Base-by-base conservation (phyloP, 92 coral and sea anemone genomes). In the Umimayanthus chanpuru region DNA sequence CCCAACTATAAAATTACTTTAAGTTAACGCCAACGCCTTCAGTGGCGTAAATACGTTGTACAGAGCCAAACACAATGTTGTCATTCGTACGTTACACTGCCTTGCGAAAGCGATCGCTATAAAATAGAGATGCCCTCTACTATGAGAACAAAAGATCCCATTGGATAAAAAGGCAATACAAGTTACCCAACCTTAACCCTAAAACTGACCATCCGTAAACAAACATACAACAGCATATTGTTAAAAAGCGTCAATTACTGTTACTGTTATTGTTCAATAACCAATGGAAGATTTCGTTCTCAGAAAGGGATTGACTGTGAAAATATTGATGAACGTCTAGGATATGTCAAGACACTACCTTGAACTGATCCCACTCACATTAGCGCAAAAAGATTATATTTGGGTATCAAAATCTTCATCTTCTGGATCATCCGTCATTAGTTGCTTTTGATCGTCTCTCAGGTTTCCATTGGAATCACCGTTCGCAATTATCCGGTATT, bases 391-490 rank as follows among this genome's bases (percentile, higher is more conserved):
- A 25, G 7, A 44, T 44, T 44, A 82, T 25, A 83, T 68, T 41
- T 25, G 61, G 67, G 41, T 28, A 18, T 47, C 65, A 49, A 70
- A 70, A 50, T 83, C 78, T 16, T 83, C 78, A 25, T 83, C 87
- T 26, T 68, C 87, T 47, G 50, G 65, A 50, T 83, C 67, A 70
- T 83, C 78, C 18, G 67, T 9, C 39, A 70, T 68, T 36, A 83
- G 78, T 68, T 14, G 36, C 29, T 83, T 83, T 21, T 68, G 77
- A 40, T 82, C 86, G 8, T 68, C 86, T 82, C 21, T 83, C 18
- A 68, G 29, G 77, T 83, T 68, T n/a, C 78, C 87, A 72, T 83
- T 83, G 10, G 87, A 68, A 8, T 68, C 87, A n/a, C 87, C 87
- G 67, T 83, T 68, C 38, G n/a, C 79, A 28, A 83, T 4, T 67